Evolutionary conservation across 2,888 invertebrate genomes (phyloP).

Genomic region (Ethmia dodecea): DNA sequence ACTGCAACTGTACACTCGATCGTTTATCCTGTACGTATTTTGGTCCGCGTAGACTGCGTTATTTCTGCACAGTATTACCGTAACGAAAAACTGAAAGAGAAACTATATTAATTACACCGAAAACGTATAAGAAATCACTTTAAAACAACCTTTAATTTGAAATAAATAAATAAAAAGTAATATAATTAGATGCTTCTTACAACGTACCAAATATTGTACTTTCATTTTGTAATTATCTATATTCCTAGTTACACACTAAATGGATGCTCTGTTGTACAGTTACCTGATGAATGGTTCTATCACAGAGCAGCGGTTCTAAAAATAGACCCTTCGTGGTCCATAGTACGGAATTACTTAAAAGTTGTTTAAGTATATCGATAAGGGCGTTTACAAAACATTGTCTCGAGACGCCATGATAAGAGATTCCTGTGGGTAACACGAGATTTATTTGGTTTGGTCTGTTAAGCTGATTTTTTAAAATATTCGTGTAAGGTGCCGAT

Average conservation of each 20-base stretch:
- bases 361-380: constrained; percentile 61
- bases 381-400: constrained; percentile 57
- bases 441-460: constrained; percentile 24
- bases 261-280: constrained; percentile 37
- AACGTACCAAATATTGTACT: constrained; percentile 46
- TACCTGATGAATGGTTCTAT: constrained; percentile 53
- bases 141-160: no score
- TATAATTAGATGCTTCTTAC: no score
- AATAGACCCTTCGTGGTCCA: constrained; percentile 50
- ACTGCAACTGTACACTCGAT: constrained; percentile 49
- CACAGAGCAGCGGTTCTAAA: constrained; percentile 40
- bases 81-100: constrained; percentile 38
- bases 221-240: constrained; percentile 36
- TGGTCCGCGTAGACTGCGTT: constrained; percentile 21
- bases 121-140: no score
- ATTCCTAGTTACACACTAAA: constrained; percentile 20
- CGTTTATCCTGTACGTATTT: constrained; percentile 30
- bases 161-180: no score
- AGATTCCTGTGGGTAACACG: constrained; percentile 27
- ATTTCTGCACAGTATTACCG: constrained; percentile 15
- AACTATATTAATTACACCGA: no score
- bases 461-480: no score
- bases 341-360: constrained; percentile 64
- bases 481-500: no score
- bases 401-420: constrained; percentile 42